Base-by-base conservation (phyloP, 2,113 vertebrate species). In the Scomber colias region DNA sequence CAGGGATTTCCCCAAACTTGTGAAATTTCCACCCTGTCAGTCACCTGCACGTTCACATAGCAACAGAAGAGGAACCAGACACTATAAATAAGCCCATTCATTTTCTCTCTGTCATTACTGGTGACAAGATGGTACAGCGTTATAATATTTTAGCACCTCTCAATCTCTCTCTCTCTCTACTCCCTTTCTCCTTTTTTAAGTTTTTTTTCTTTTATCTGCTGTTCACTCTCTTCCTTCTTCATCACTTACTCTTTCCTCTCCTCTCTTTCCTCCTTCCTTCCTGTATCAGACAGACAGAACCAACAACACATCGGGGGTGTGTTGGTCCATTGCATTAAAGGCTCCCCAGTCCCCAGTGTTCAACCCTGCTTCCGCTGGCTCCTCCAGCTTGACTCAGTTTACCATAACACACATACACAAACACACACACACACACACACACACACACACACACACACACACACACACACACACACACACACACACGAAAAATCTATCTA, bases 251-350 rank as follows among this genome's bases (percentile, higher is more conserved):
- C 19, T 13, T 19, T 70, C 59, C 64, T 16, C 19, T 69, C 45
- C n/a, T 11, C 12, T 31, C 35, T 59, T 63, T 16, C 11, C 16
- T 45, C 63, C 24, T 27, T 79, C 46, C 75, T 66, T 71, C 53
- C 64, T 66, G 40, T 74, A 54, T 51, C 59, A 80, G 57, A 70
- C 59, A 80, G 57, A 70, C n/a, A 2, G 16, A 66, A 60, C 60
- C 68, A 80, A 70, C 64, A 77, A 19, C 79, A 73, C 79, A 82
- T 82, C 59, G 70, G 68, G 55, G 61, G 54, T 71, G 56, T 50
- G 51, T 65, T 71, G 46, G 78, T 16, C 40, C 45, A n/a, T 31
- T 44, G 17, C 65, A 84, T 75, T 78, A 64, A 84, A 84, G 71
- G 21, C 68, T 77, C 27, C 21, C 46, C n/a, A 17, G 46, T 71